These are phyloP conservation scores for Acanthurus lineatus DNA, from an alignment of 2,797 vertebrate genomes.

Conservation along the genomic window DNA sequence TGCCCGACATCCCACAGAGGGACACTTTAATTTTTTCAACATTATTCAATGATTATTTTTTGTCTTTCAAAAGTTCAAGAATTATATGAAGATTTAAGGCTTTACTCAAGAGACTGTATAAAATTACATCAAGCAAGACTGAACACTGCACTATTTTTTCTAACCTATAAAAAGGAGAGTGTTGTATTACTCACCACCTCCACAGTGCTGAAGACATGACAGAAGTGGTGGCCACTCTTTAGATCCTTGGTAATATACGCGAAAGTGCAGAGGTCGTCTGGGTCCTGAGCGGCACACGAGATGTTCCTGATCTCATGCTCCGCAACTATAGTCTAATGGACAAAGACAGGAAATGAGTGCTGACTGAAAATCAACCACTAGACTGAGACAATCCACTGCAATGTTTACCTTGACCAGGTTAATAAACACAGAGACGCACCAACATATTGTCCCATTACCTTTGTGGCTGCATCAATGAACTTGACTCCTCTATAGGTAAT, in stretches of 20 bases:
- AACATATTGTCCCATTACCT: slow-evolving; percentile 83
- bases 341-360: slow-evolving; percentile 21
- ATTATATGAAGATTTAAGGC: background rate
- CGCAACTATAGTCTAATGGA: slow-evolving; percentile 92
- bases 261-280: slow-evolving; percentile 96
- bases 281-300: slow-evolving; percentile 98
- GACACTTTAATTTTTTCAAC: background rate
- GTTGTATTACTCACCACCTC: slow-evolving; percentile 90
- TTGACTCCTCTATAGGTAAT: slow-evolving; percentile 99
- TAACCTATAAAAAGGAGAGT: background rate
- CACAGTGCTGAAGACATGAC: slow-evolving; percentile 97
- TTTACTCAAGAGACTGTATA: background rate
- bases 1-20: background rate
- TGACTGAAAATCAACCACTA: slow-evolving; percentile 20
- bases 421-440: slow-evolving; percentile 19
- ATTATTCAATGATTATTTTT: background rate
- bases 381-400: slow-evolving; percentile 13
- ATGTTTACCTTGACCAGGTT: slow-evolving; percentile 24
- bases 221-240: slow-evolving; percentile 97
- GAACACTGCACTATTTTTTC: background rate
- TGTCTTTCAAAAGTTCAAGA: background rate
- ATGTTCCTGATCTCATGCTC: slow-evolving; percentile 99
- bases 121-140: background rate
- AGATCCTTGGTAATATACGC: slow-evolving; percentile 99
- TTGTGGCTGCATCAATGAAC: slow-evolving; percentile 97